Conservation (phyloP, 30 jellyfish, hydroid and myxozoan genomes). For the Aurelia aurita complex sp. Pacific region DNA sequence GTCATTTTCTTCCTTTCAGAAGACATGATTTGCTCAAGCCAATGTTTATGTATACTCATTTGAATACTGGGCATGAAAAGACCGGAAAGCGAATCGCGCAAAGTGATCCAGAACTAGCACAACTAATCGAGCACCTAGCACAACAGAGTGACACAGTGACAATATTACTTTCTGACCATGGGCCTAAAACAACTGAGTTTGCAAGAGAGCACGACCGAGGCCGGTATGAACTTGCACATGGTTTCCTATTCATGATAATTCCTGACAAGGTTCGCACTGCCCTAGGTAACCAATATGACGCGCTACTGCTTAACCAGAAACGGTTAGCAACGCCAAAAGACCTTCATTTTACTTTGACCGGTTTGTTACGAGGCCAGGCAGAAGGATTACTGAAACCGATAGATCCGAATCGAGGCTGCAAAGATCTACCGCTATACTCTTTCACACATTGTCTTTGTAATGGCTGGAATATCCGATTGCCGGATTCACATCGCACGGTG, state of each 20-base stretch:
- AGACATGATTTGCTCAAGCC: slow-evolving; percentile 43
- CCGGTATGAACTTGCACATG: slow-evolving; percentile 90
- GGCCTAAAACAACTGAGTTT: slow-evolving; percentile 94
- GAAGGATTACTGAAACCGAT: slow-evolving; percentile 75
- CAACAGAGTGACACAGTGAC: slow-evolving; percentile 74
- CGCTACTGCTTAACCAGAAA: slow-evolving; percentile 72
- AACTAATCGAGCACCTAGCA: slow-evolving; percentile 29
- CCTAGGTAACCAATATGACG: slow-evolving; percentile 44
- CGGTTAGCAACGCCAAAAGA: slow-evolving; percentile 73
- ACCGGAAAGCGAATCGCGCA: slow-evolving; percentile 89
- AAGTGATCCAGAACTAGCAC: slow-evolving; percentile 78
- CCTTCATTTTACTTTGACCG: slow-evolving; percentile 70
- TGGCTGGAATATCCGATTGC: slow-evolving; percentile 64
- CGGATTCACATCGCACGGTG: slow-evolving; percentile 70
- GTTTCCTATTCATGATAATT: slow-evolving; percentile 81
- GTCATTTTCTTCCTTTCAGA: slow-evolving; percentile 31
- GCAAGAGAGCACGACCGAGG: slow-evolving; percentile 87
- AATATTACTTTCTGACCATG: slow-evolving; percentile 92
- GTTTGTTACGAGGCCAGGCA: slow-evolving; percentile 41
- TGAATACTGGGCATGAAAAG: slow-evolving; percentile 96
- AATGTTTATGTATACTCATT: slow-evolving; percentile 80
- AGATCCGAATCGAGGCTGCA: slow-evolving; percentile 71
- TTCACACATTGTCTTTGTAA: slow-evolving; percentile 88
- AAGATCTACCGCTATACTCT: slow-evolving; percentile 81
- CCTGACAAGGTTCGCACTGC: slow-evolving; percentile 60